These are phyloP conservation scores for Microcebus ravelobensis DNA, from an alignment of 2,113 vertebrate genomes.

Conservation along the genomic window DNA sequence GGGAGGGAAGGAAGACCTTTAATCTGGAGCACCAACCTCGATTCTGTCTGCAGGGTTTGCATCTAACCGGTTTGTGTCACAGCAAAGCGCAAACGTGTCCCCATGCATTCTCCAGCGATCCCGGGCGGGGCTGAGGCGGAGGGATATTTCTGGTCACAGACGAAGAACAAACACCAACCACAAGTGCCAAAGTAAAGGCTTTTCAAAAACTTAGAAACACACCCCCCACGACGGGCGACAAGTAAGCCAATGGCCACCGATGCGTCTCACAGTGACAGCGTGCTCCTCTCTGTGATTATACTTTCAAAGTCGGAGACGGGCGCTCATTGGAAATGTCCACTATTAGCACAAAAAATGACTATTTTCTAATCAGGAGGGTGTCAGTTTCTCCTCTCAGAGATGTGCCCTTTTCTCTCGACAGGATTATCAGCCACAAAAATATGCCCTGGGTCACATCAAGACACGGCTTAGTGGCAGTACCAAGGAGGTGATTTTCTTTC, in stretches of 20 bases:
- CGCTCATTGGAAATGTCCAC: not conserved
- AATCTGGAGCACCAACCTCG: not conserved
- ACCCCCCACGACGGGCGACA: not conserved
- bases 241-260: not conserved
- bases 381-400: not conserved
- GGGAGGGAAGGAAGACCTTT: not conserved
- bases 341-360: not conserved
- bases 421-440: not conserved
- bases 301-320: not conserved
- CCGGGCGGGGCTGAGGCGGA: not conserved
- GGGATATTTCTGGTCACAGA: not conserved
- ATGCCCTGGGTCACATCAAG: not conserved
- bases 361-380: not conserved
- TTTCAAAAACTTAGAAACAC: not conserved
- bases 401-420: not conserved
- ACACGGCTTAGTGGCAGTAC: not conserved
- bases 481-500: not conserved
- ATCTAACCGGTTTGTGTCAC: not conserved
- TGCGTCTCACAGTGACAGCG: not conserved
- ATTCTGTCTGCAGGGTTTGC: not conserved
- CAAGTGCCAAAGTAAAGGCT: not conserved
- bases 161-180: not conserved
- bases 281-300: not conserved
- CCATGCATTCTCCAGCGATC: rapidly evolving
- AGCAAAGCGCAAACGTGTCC: not conserved